Percentiles rank a stretch among this genome's conserved stretches.
Conservation (phyloP, 1,140 invertebrate genomes). For the Temnothorax curvispinosus region DNA sequence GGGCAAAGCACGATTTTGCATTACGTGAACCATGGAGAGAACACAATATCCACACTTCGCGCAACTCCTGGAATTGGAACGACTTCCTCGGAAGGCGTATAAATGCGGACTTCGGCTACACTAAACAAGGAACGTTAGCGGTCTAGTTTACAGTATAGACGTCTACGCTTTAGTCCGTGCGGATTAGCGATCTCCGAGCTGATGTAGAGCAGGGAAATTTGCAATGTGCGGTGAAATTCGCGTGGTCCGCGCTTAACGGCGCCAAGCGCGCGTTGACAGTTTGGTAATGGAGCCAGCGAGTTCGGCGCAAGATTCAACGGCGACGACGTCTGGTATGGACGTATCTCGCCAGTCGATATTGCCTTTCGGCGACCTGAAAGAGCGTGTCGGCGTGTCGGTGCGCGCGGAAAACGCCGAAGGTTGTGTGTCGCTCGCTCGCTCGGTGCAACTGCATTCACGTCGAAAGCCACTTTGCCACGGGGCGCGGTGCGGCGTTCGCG, state of each 20-base stretch:
- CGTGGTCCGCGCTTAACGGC: slow-evolving; percentile 50
- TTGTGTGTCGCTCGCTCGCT: slow-evolving; percentile 41
- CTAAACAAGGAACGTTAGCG: slow-evolving; percentile 50
- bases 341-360: slow-evolving; percentile 72
- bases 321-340: slow-evolving; percentile 63
- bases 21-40: background rate
- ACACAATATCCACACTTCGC: slow-evolving; percentile 11
- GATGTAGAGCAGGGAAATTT: slow-evolving; percentile 17
- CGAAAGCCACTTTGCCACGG: slow-evolving; percentile 71
- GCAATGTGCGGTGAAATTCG: slow-evolving; percentile 33
- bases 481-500: slow-evolving; percentile 49
- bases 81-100: slow-evolving; percentile 20
- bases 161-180: background rate
- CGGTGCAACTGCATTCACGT: slow-evolving; percentile 64
- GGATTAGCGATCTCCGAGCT: slow-evolving; percentile 44
- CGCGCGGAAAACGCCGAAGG: slow-evolving; percentile 62
- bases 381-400: slow-evolving; percentile 49
- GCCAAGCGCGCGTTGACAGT: slow-evolving; percentile 50
- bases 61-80: slow-evolving; percentile 20
- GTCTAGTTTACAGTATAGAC: slow-evolving; percentile 15
- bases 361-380: slow-evolving; percentile 73
- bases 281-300: slow-evolving; percentile 66
- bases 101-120: slow-evolving; percentile 11
- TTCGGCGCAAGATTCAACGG: slow-evolving; percentile 68
- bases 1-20: background rate